Evolutionary conservation across 2,797 vertebrate genomes (phyloP).

Genomic region (Malurus splendens): DNA sequence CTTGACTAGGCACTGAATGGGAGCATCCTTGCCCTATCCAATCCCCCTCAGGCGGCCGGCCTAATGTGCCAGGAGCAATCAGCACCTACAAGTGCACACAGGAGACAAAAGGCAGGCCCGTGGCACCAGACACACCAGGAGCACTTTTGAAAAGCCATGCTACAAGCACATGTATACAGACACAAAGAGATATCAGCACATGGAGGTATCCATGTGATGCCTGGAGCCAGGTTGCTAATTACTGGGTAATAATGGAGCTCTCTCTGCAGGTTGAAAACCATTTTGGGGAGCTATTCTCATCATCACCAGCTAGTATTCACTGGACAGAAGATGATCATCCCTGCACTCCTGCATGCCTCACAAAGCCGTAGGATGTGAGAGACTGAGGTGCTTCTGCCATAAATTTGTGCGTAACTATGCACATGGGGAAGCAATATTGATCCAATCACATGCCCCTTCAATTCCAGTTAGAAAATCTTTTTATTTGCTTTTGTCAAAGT

Average conservation of each 20-base stretch:
- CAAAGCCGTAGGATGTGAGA: not conserved
- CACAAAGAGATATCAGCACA: too few species aligned
- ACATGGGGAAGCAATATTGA: fast-evolving
- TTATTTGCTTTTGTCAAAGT: not conserved
- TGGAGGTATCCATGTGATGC: too few species aligned
- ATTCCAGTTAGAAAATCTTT: not conserved
- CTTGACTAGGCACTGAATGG: not conserved
- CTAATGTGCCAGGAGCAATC: fast-evolving
- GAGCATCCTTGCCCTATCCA: not conserved
- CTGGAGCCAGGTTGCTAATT: not conserved
- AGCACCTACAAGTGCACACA: fast-evolving
- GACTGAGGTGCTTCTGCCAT: not conserved
- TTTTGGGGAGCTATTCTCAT: not conserved
- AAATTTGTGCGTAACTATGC: not conserved
- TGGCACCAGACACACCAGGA: not conserved
- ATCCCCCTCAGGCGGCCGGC: fast-evolving
- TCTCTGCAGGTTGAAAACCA: not conserved
- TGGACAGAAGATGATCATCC: too few species aligned
- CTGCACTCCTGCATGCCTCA: too few species aligned
- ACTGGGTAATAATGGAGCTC: not conserved
- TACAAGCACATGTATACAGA: fast-evolving
- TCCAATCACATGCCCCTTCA: not conserved
- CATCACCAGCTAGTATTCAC: not conserved
- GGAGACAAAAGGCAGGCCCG: fast-evolving
- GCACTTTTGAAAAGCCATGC: not conserved